Percentiles rank a stretch among this genome's conserved stretches.
Evolutionary conservation across 2,797 vertebrate species (phyloP).

Genomic region (Sphenopsis melanotis): DNA sequence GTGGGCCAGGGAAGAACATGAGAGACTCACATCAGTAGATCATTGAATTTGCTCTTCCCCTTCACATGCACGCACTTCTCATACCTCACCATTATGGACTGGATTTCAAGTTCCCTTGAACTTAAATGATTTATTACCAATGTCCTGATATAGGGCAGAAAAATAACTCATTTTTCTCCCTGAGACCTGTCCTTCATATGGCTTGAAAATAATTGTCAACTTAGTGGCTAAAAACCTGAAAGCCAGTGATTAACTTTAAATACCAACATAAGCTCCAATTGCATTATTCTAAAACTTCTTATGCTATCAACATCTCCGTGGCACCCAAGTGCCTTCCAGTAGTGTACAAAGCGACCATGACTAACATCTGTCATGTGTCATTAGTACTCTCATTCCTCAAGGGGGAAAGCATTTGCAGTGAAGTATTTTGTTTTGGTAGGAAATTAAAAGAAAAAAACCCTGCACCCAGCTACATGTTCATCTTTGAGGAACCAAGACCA

Average conservation of each 20-base stretch:
- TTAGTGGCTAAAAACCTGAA: not conserved
- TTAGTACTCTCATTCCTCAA: constrained; percentile 29
- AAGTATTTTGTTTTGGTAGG: constrained; percentile 49
- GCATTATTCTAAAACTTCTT: constrained; percentile 29
- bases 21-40: not conserved
- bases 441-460: not conserved
- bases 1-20: not conserved
- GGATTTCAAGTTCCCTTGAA: not conserved
- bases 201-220: constrained; percentile 9
- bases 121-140: not conserved
- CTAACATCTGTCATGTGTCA: constrained; percentile 51
- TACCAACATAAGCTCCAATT: not conserved
- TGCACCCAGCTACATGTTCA: not conserved
- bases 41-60: not conserved
- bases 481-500: not conserved
- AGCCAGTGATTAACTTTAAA: constrained; percentile 23
- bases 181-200: not conserved
- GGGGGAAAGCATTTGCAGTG: constrained; percentile 19
- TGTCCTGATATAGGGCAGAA: not conserved
- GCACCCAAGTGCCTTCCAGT: constrained; percentile 21
- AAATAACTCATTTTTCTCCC: not conserved
- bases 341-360: not conserved
- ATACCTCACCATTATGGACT: not conserved
- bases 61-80: not conserved
- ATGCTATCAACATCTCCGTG: not conserved